Percentiles rank a stretch among this genome's conserved stretches.
Evolutionary conservation across 2,888 invertebrate genomes (phyloP).

Genomic region (Gymnosoma rotundatum): DNA sequence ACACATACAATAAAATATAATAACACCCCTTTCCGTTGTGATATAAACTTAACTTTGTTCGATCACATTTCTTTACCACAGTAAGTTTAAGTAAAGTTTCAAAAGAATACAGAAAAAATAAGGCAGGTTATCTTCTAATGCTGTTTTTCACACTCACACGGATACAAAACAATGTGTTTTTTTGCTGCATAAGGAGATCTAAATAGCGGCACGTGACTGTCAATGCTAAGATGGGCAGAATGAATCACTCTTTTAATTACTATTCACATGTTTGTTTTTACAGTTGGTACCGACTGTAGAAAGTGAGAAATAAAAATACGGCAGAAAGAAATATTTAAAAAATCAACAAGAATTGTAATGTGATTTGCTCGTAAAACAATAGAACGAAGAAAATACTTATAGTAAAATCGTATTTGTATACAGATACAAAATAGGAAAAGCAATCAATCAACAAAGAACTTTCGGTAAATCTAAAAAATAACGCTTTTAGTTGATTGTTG

Average conservation of each 20-base stretch:
- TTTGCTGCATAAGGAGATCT: constrained; percentile 30
- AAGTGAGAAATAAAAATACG: constrained; percentile 74
- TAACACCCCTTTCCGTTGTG: constrained; percentile 38
- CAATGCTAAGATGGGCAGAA: background rate
- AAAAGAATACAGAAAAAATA: constrained; percentile 7
- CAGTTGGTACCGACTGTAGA: background rate
- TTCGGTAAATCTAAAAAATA: no score
- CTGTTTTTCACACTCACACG: constrained; percentile 40
- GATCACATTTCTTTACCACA: constrained; percentile 12
- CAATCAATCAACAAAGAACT: no score
- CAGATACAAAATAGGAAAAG: no score
- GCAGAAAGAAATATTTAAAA: background rate
- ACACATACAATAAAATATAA: constrained; percentile 26
- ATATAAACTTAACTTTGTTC: background rate
- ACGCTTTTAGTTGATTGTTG: no score
- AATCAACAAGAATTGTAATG: no score
- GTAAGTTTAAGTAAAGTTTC: constrained; percentile 16
- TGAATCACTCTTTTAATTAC: background rate
- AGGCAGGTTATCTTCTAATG: constrained; percentile 56
- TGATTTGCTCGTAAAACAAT: no score
- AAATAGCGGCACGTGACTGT: constrained; percentile 69
- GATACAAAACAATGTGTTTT: constrained; percentile 28
- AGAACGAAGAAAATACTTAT: no score
- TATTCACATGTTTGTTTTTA: constrained; percentile 8
- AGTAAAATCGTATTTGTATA: no score